These are phyloP conservation scores for Criorhina ranunculi DNA, from an alignment of 2,888 invertebrate genomes.

Conservation along the genomic window DNA sequence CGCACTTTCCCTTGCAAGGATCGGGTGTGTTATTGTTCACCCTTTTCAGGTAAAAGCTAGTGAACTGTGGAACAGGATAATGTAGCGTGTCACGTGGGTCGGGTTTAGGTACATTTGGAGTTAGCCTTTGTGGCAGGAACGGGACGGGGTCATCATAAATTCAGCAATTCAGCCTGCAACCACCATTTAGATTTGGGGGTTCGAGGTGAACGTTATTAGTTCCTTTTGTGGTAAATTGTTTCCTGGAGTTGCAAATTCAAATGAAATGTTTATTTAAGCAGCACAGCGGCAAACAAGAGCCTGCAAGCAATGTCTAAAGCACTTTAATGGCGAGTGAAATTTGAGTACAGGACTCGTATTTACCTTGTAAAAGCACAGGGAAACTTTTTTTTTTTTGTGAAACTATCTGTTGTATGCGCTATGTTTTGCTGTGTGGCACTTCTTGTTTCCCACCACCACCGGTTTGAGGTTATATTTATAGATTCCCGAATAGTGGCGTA, in stretches of 20 bases:
- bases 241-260: neutral
- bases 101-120: neutral
- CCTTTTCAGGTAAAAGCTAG: conserved; percentile 5
- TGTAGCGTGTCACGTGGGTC: conserved; percentile 29
- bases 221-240: conserved; percentile 3
- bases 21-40: neutral
- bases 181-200: neutral
- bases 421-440: too few relatives aligned
- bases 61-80: conserved; percentile 57
- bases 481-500: too few relatives aligned
- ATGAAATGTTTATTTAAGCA: conserved; percentile 13
- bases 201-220: conserved; percentile 12
- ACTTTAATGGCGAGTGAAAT: too few relatives aligned
- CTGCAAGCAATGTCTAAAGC: neutral
- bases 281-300: neutral
- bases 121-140: neutral
- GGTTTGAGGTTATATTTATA: too few relatives aligned
- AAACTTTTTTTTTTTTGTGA: too few relatives aligned
- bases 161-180: neutral
- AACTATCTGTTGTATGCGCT: too few relatives aligned
- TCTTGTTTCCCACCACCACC: too few relatives aligned
- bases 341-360: too few relatives aligned
- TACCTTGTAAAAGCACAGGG: too few relatives aligned
- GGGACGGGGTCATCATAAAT: neutral
- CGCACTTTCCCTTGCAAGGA: conserved; percentile 3